These are phyloP conservation scores for Matsumyia berberina DNA, from an alignment of 2,888 invertebrate species.

Conservation along the genomic window DNA sequence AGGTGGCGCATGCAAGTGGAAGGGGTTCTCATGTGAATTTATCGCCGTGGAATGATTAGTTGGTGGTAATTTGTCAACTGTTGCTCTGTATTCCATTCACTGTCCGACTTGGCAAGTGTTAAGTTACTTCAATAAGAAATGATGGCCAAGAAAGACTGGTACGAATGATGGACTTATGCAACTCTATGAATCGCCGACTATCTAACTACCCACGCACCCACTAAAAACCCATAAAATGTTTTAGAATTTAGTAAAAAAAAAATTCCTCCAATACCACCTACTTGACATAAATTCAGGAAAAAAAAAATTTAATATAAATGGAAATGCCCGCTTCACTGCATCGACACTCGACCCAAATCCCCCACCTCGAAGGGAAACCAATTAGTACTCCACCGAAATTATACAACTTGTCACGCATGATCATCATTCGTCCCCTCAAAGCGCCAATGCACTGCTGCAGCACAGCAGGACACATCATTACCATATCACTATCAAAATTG, in stretches of 20 bases:
- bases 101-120: too few relatives aligned
- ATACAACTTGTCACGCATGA: slow-evolving; percentile 71
- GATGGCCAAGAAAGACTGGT: too few relatives aligned
- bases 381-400: slow-evolving; percentile 74
- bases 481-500: slow-evolving; percentile 59
- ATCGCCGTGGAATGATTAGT: too few relatives aligned
- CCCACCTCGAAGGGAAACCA: slow-evolving; percentile 44
- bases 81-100: too few relatives aligned
- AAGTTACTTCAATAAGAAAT: too few relatives aligned
- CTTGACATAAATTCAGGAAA: slow-evolving; percentile 48
- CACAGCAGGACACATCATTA: slow-evolving; percentile 73
- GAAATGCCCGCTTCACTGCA: slow-evolving; percentile 37
- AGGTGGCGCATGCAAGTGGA: too few relatives aligned
- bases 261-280: slow-evolving; percentile 3
- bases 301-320: slow-evolving; percentile 29
- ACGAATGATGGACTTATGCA: too few relatives aligned
- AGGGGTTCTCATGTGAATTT: too few relatives aligned
- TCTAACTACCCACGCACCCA: too few relatives aligned
- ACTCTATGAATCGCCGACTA: too few relatives aligned
- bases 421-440: slow-evolving; percentile 51
- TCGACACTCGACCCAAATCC: slow-evolving; percentile 33
- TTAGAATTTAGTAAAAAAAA: too few relatives aligned
- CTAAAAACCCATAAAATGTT: not conserved
- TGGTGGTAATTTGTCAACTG: too few relatives aligned
- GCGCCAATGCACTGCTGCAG: slow-evolving; percentile 59